Base-by-base conservation (phyloP, 1,140 invertebrate genomes). In the Leptonema lineaticorne region DNA sequence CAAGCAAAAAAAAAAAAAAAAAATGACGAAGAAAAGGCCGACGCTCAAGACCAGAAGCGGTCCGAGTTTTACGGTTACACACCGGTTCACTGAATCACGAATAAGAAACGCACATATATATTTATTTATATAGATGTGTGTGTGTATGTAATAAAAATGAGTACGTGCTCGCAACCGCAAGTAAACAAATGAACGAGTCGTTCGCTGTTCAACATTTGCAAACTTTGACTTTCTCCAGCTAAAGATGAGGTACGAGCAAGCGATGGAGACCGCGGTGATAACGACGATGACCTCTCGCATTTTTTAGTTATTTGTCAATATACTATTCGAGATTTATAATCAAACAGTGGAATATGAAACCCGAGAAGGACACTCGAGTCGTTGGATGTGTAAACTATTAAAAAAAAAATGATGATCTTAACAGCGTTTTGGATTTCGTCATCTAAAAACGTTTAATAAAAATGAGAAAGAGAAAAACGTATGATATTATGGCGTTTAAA, bases 181-280 rank as follows among this genome's bases (percentile, higher is more conserved):
- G 16, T 45, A 4, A 45, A 6, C 37, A 14, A 45, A 45, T 2
- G 37, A 4, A 45, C 37, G 4, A 45, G 14, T 6, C 2, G 11
- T 14, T 45, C 4, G 3, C 24, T 41, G 22, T 64, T 50, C 62
- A 50, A 26, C 45, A n/a, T n/a, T n/a, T n/a, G 28, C 62, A 64
- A 64, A 64, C 62, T 64, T 64, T 64, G 62, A 64, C 62, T 64
- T 64, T 64, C 62, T 50, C 62, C 45, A n/a, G n/a, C n/a, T n/a
- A n/a, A n/a, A n/a, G n/a, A n/a, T n/a, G n/a, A n/a, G n/a, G n/a
- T n/a, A n/a, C n/a, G 20, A 20, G 22, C 16, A 24, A 20, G 7
- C 46, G 16, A n/a, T 26, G 50, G n/a, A 24, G 50, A 53, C 50
- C n/a, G 22, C 50, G 50, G 27, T 22, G 50, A 53, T 22, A 24